These are phyloP conservation scores for Matsumurasca onukii DNA, from an alignment of 1,140 invertebrate species.

Conservation along the genomic window DNA sequence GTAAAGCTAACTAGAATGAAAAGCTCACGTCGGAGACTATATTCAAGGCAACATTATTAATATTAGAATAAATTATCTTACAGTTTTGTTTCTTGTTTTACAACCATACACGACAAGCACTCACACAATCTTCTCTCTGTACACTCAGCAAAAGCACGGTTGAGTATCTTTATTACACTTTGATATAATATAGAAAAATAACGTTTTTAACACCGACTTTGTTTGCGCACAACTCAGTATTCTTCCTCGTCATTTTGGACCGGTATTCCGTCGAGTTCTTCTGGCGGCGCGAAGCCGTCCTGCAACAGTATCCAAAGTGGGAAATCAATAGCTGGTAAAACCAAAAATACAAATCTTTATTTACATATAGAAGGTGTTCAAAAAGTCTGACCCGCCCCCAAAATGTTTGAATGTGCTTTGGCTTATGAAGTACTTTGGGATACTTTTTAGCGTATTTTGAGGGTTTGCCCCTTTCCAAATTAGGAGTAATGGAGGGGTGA, in stretches of 20 bases:
- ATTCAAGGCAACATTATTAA: neutral
- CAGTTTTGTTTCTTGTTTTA: neutral
- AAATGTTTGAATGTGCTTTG: no score
- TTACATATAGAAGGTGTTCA: no score
- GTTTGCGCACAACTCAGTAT: no score
- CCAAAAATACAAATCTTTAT: no score
- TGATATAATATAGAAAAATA: neutral
- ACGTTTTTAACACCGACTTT: neutral
- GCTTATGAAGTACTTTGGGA: no score
- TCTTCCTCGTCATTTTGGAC: conserved; percentile 5
- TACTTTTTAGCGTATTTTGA: no score
- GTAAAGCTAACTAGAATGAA: no score
- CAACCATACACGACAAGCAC: neutral
- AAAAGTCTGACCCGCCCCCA: no score
- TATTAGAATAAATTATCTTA: neutral
- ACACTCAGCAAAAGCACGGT: neutral
- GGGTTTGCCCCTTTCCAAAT: no score
- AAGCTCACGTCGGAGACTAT: conserved; percentile 5
- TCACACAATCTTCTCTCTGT: neutral
- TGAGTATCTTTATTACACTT: neutral
- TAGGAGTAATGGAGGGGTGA: no score
- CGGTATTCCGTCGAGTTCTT: neutral
- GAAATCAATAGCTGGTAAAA: neutral
- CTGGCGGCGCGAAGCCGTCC: neutral
- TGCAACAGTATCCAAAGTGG: neutral